Evolutionary conservation across 2,888 invertebrate genomes (phyloP).

Genomic region (Scaptomyza parva): DNA sequence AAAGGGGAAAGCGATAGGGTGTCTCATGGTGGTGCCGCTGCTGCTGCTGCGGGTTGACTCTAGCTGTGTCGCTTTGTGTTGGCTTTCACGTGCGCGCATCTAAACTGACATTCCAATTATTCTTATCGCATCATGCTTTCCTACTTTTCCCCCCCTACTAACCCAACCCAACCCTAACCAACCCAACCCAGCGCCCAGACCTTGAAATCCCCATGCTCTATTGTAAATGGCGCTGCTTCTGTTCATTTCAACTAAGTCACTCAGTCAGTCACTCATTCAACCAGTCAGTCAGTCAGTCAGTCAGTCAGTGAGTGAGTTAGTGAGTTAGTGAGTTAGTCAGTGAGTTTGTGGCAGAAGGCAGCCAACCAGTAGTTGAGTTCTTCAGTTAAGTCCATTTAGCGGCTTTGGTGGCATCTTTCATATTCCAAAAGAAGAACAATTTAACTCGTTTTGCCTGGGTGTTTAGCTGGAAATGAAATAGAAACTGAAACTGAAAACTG

Average conservation of each 20-base stretch:
- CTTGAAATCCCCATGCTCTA: constrained; percentile 51
- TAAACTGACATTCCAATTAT: constrained; percentile 81
- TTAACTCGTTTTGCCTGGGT: constrained; percentile 10
- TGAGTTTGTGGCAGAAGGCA: too few species aligned
- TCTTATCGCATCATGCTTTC: constrained; percentile 27
- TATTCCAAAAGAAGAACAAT: constrained; percentile 1
- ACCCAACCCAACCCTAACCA: background rate
- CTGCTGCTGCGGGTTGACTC: constrained; percentile 16
- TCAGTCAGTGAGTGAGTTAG: background rate
- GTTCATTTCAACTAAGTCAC: constrained; percentile 53
- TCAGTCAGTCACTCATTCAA: background rate
- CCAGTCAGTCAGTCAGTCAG: background rate
- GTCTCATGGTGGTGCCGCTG: background rate
- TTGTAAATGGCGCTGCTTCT: constrained; percentile 56
- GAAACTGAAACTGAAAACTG: constrained; percentile 1
- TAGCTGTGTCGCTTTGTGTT: constrained; percentile 52
- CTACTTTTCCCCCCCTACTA: background rate
- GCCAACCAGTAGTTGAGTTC: too few species aligned
- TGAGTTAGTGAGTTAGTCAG: constrained; percentile 46
- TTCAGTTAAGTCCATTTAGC: constrained; percentile 8
- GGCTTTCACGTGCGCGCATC: constrained; percentile 63
- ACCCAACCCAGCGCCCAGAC: background rate
- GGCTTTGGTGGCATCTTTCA: constrained; percentile 16
- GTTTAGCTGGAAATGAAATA: constrained; percentile 5
- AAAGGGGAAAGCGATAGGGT: background rate